These are phyloP conservation scores for Zaprionus nigranus DNA, from an alignment of 1,140 invertebrate species.

Conservation along the genomic window DNA sequence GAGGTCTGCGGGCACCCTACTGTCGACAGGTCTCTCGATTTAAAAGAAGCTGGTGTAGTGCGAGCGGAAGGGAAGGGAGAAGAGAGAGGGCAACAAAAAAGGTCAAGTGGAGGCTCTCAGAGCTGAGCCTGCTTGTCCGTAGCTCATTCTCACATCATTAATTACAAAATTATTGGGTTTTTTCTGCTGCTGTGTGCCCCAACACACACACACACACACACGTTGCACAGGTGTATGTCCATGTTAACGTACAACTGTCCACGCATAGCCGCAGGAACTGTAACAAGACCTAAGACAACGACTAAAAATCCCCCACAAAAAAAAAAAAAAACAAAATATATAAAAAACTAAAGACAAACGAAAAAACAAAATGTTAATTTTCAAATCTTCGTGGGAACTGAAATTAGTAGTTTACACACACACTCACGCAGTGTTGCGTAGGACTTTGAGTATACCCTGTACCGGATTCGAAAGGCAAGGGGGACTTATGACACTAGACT, in stretches of 20 bases:
- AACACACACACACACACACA: conserved; percentile 29
- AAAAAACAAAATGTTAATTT: conserved; percentile 77
- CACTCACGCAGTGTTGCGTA: conserved; percentile 26
- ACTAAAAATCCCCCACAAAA: conserved; percentile 32
- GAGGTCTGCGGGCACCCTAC: conserved; percentile 65
- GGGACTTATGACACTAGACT: not conserved
- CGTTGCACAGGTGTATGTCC: conserved; percentile 62
- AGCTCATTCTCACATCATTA: conserved; percentile 80
- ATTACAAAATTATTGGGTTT: conserved; percentile 79
- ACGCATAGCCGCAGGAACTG: conserved; percentile 73
- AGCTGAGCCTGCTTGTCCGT: conserved; percentile 63
- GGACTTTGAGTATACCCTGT: conserved; percentile 28
- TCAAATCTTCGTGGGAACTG: conserved; percentile 78
- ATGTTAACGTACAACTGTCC: conserved; percentile 35
- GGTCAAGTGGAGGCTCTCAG: conserved; percentile 57
- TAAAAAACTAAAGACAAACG: conserved; percentile 28
- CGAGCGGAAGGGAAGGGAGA: not conserved
- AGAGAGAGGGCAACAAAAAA: conserved; percentile 39
- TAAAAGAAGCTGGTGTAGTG: not conserved
- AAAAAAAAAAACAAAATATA: conserved; percentile 16
- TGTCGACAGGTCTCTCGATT: conserved; percentile 59
- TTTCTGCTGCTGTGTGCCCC: conserved; percentile 7
- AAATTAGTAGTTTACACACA: conserved; percentile 74
- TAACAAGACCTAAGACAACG: conserved; percentile 65
- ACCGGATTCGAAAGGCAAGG: not conserved